These are phyloP conservation scores for Sericinus montela DNA, from an alignment of 2,888 invertebrate genomes.

Conservation along the genomic window DNA sequence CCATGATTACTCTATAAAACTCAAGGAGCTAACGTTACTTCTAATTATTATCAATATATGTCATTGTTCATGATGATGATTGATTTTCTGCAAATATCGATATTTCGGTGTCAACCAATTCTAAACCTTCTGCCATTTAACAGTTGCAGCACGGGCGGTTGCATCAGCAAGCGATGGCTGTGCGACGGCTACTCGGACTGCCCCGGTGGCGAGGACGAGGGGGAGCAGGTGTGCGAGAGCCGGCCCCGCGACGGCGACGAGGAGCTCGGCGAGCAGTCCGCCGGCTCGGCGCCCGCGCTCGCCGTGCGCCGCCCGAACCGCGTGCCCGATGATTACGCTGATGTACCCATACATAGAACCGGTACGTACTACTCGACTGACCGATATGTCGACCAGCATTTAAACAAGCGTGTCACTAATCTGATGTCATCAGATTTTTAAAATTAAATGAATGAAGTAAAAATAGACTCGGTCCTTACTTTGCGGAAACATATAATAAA, in stretches of 20 bases:
- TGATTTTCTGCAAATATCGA: too few species aligned
- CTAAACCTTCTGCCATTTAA: not conserved
- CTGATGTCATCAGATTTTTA: too few species aligned
- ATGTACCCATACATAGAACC: slow-evolving; percentile 20
- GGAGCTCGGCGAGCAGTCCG: slow-evolving; percentile 55
- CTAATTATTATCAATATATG: too few species aligned
- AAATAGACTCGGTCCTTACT: too few species aligned
- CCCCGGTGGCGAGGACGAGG: slow-evolving; percentile 61
- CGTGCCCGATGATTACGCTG: slow-evolving; percentile 26
- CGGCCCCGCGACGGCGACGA: slow-evolving; percentile 1
- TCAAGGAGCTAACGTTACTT: too few species aligned
- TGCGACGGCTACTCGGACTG: slow-evolving; percentile 74
- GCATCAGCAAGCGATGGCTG: slow-evolving; percentile 62
- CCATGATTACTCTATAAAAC: too few species aligned
- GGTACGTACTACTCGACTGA: slow-evolving; percentile 17
- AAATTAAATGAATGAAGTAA: too few species aligned
- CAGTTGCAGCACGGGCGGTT: slow-evolving; percentile 59
- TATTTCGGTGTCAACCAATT: too few species aligned
- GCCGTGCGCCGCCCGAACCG: slow-evolving; percentile 49
- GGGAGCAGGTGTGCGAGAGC: slow-evolving; percentile 33
- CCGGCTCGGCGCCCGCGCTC: slow-evolving; percentile 64
- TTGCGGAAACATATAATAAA: too few species aligned
- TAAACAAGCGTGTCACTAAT: too few species aligned
- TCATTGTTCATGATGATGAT: too few species aligned
- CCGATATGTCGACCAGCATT: too few species aligned